Conservation (phyloP, 2,888 invertebrate species). For the Danaus chrysippus region DNA sequence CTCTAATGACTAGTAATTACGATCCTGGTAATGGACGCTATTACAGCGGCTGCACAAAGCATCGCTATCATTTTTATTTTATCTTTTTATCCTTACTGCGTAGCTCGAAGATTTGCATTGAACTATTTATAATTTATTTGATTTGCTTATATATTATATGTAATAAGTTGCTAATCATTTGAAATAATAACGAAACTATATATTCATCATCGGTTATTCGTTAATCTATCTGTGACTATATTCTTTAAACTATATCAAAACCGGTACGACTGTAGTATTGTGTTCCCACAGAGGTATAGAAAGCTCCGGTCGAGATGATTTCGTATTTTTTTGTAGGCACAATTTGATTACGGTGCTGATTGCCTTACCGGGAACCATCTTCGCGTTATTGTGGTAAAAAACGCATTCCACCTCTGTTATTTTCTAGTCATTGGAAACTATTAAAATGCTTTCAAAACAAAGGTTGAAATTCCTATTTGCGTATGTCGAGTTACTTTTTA, state of each 20-base stretch:
- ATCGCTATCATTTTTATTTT: no score
- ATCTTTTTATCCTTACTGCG: no score
- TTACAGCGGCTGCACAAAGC: no score
- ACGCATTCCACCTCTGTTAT: conserved; percentile 28
- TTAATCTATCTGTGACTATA: neutral
- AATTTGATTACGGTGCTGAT: conserved; percentile 58
- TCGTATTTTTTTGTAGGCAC: conserved; percentile 54
- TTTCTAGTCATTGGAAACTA: conserved; percentile 26
- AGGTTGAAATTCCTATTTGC: conserved; percentile 19
- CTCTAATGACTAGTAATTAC: no score
- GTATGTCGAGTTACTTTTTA: conserved; percentile 8
- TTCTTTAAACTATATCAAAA: neutral
- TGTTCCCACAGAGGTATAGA: conserved; percentile 1
- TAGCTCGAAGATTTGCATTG: no score
- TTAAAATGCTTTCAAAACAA: conserved; percentile 28
- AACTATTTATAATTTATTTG: no score
- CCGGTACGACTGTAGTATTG: neutral
- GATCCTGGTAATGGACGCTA: no score
- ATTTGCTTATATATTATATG: no score
- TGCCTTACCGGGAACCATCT: conserved; percentile 37
- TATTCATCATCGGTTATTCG: no score
- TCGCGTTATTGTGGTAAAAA: conserved; percentile 31
- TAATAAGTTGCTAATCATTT: no score
- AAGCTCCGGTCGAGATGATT: conserved; percentile 39
- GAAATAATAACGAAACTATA: no score